Percentiles rank a stretch among this genome's conserved stretches.
phyloP scores from a whole-genome alignment of 2,113 vertebrate genomes.

The Morone saxatilis region DNA sequence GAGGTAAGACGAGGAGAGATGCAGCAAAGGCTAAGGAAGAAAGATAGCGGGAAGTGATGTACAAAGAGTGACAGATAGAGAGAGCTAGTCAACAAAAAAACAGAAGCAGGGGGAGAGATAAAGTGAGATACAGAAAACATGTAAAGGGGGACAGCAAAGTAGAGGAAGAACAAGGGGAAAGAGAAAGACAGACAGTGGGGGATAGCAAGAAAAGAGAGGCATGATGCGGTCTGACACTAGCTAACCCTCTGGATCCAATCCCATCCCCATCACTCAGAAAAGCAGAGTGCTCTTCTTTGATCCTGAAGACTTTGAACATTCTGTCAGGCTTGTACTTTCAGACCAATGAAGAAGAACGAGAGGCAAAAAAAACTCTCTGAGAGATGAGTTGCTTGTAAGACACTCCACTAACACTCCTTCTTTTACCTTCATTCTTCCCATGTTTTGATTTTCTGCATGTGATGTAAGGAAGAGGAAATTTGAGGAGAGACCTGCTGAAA shows the following conservation, averaged over 20 bases:
- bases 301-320: slow-evolving; percentile 84
- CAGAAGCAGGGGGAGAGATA: slow-evolving; percentile 14
- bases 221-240: slow-evolving; percentile 68
- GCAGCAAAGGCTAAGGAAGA: background rate
- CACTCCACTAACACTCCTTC: slow-evolving; percentile 43
- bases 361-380: slow-evolving; percentile 16
- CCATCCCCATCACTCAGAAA: slow-evolving; percentile 70
- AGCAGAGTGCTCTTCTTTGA: slow-evolving; percentile 77
- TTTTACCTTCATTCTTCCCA: slow-evolving; percentile 31
- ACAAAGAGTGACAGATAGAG: slow-evolving; percentile 19
- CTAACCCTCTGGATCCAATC: slow-evolving; percentile 72
- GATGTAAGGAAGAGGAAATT: slow-evolving; percentile 36
- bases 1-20: slow-evolving; percentile 6
- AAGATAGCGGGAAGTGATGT: background rate
- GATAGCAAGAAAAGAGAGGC: slow-evolving; percentile 41
- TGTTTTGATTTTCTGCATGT: slow-evolving; percentile 41
- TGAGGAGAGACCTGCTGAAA: background rate
- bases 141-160: slow-evolving; percentile 21
- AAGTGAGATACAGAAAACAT: slow-evolving; percentile 42
- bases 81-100: slow-evolving; percentile 32
- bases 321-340: slow-evolving; percentile 77
- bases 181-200: slow-evolving; percentile 31
- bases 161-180: slow-evolving; percentile 35
- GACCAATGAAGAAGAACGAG: slow-evolving; percentile 56
- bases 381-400: slow-evolving; percentile 65